Base-by-base conservation (phyloP, 2,113 vertebrate species). In the Ceyx margarethae region DNA sequence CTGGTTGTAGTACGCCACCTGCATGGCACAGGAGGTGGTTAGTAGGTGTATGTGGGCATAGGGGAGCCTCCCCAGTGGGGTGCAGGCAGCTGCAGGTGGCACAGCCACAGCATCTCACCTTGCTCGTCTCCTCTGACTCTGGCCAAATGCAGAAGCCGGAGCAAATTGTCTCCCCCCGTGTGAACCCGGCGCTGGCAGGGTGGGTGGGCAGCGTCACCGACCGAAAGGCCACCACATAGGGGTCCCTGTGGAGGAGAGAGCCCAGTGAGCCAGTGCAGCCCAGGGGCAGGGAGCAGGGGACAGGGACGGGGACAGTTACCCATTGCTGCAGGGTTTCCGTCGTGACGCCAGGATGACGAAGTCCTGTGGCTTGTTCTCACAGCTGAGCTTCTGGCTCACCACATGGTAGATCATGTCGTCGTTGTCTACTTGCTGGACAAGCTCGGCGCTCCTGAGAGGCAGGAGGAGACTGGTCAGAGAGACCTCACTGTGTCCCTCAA, bases 1-100 rank as follows among this genome's bases (percentile, higher is more conserved):
- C 97, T 99, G 99, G 96, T 99, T 99, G 96, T 99, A 99, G 95
- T 99, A 99, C 68, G 99, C 98, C 78, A 99, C 97, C 99, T 99
- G 96, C 29, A 19, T 75, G 26, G 56, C 69, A 85, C 46, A 7
- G 37, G 50, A 61, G 31, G 10, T 4, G 48, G 43, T 75, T n/a
- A 84, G 56, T 15, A 80, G 33, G 25, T 71, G 20, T 13, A 15
- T 1, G 2, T 9, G 58, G 4, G 23, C 19, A 51, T 19, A 15
- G 19, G 9, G 20, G 6, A 57, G 10, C 68, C 48, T 37, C 67
- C 57, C 11, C 5, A 1, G 4, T 0, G 28, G 37, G 31, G 11
- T 10, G 40, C 1, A 13, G 25, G 48, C 1, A 2, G 9, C 43
- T 12, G 40, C 1, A 35, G 35, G 0, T 1, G 1, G 31, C 50